Conservation (phyloP, 2,888 invertebrate species). For the Drosophila anceps region DNA sequence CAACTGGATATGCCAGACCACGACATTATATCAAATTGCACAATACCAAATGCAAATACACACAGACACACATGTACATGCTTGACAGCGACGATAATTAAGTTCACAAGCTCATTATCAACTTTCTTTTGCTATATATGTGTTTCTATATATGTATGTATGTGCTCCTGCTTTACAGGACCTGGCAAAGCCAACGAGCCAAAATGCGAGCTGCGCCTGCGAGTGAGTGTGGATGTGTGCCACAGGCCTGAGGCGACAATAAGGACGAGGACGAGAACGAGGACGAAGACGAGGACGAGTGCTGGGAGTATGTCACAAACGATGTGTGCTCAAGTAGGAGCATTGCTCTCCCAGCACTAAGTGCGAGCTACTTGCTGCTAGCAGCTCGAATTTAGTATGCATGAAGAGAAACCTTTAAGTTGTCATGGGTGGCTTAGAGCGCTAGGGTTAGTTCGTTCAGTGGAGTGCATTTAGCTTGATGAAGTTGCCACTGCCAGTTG, state of each 20-base stretch:
- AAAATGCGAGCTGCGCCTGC: conserved; percentile 41
- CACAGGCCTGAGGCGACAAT: conserved; percentile 46
- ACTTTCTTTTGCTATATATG: conserved; percentile 52
- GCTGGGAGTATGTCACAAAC: conserved; percentile 82
- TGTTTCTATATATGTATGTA: conserved; percentile 40
- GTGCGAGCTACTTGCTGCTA: conserved; percentile 40
- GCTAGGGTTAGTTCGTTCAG: conserved; percentile 57
- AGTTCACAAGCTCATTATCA: conserved; percentile 62
- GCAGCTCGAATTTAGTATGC: conserved; percentile 69
- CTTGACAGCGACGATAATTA: conserved; percentile 46
- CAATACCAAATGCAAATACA: conserved; percentile 48
- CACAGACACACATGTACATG: conserved; percentile 20
- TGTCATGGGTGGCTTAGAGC: conserved; percentile 42
- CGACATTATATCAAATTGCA: conserved; percentile 74
- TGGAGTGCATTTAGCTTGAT: conserved; percentile 73
- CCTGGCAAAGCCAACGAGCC: conserved; percentile 64
- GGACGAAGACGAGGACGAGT: conserved; percentile 23
- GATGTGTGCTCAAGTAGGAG: conserved; percentile 76
- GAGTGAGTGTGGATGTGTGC: conserved; percentile 46
- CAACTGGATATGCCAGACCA: conserved; percentile 75
- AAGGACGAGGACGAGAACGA: conserved; percentile 16
- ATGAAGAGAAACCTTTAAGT: conserved; percentile 77
- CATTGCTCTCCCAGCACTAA: conserved; percentile 70
- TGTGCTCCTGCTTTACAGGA: conserved; percentile 66
- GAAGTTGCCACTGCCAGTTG: conserved; percentile 58